Evolutionary conservation across 2,797 vertebrate genomes (phyloP), one percentile per base, ranked within the genome.

Genomic region (Odontamblyopus rebecca): DNA sequence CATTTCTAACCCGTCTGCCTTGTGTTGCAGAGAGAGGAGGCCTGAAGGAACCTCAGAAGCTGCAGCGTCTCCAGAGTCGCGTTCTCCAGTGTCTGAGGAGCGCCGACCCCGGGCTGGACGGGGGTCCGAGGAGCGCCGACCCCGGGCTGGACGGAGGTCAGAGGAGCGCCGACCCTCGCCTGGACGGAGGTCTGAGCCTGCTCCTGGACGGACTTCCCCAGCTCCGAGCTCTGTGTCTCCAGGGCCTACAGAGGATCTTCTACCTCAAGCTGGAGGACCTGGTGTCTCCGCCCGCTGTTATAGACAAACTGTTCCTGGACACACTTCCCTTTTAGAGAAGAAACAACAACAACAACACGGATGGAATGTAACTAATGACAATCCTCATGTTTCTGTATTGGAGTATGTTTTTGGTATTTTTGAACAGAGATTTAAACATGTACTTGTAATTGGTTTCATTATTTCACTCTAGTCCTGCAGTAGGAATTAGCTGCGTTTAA

Each of bases 231-330:
- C 94, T 99, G 88, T 98, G 97, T 92, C 96, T 97, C 32, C 97
- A 98, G 79, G 98, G 98, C 83, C 94, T 99, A 84, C 98, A 99
- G 87, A 96, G 98, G 90, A 99, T 99, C 90, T 99, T 99, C 94
- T 99, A 99, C 88, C 89, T 99, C 92, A 99, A 98, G 92, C 94
- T 99, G 83, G 98, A 99, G 85, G 98, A 99, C 67, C 92, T 99
- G 94, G 98, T 99, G 88, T 95, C 97, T 5, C 98, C 97, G 3
- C 98, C 98, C 69, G 96, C 97, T 81, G 94, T 97, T 82, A 98
- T 99, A 71, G 98, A 99, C 92, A 98, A 98, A 93, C 95, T 99
- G 82, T 99, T 99, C 74, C 94, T 97, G 75, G 98, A 99, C 93
- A 99, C 98, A 70, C 88, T 99, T 89, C 98, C 98, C 19, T 99